phyloP scores from a whole-genome alignment of 2,113 vertebrate species.

The Saccopteryx leptura region DNA sequence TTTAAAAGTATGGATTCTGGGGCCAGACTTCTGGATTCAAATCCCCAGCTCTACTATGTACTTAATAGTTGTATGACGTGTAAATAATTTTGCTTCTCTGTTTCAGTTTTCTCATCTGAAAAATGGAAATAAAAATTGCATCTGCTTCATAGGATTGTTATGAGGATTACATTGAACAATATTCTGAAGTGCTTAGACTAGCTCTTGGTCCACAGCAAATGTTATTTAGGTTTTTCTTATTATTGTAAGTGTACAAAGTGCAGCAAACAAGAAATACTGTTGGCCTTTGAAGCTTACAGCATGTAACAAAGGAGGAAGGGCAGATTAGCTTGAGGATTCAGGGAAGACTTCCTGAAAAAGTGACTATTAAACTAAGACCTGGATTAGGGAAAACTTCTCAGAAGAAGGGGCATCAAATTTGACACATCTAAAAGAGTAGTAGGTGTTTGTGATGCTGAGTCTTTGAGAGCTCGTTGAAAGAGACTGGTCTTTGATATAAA shows the following conservation, averaged over 20 bases:
- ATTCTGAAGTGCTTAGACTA: slow-evolving; percentile 28
- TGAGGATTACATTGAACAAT: neutral
- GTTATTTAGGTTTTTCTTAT: neutral
- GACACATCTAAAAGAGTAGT: neutral
- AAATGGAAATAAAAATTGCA: neutral
- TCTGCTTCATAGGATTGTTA: neutral
- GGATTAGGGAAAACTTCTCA: neutral
- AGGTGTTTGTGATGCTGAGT: neutral
- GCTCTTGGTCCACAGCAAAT: neutral
- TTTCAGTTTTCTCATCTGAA: neutral
- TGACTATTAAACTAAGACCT: neutral
- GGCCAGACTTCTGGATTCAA: neutral
- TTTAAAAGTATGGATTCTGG: neutral
- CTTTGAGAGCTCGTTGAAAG: neutral
- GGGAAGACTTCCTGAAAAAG: neutral
- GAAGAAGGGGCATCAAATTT: neutral
- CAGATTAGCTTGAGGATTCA: neutral
- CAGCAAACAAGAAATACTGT: neutral
- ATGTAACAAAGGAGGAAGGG: neutral
- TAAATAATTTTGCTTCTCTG: neutral
- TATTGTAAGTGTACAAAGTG: neutral
- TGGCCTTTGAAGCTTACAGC: neutral
- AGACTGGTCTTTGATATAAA: neutral
- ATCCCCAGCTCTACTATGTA: neutral
- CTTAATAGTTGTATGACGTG: neutral